Percentiles rank a stretch among this genome's conserved stretches.
Evolutionary conservation across 2,797 vertebrate species (phyloP).

Genomic region (Tapera naevia): DNA sequence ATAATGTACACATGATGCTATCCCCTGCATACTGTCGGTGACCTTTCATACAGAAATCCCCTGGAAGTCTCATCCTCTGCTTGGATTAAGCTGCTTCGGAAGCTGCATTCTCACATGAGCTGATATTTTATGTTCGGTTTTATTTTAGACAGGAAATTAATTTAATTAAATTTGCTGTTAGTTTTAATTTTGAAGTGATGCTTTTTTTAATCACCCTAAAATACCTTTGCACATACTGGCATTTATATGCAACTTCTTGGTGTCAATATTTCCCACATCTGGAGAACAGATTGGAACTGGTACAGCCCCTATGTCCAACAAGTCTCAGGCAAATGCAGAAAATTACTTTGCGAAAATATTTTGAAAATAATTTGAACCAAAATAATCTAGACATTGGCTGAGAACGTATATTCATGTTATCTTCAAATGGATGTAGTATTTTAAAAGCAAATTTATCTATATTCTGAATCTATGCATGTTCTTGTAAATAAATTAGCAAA

Average conservation of each 20-base stretch:
- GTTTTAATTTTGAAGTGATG: not conserved
- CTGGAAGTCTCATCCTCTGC: not conserved
- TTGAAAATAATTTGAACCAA: not conserved
- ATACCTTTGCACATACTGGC: not conserved
- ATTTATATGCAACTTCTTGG: not conserved
- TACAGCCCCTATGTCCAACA: not conserved
- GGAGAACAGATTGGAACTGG: not conserved
- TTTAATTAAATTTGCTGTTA: not conserved
- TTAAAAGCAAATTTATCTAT: not conserved
- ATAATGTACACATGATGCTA: not conserved
- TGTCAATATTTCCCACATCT: not conserved
- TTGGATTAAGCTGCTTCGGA: conserved; percentile 12
- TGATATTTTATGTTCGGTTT: not conserved
- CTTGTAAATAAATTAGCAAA: not conserved
- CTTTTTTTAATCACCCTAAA: not conserved
- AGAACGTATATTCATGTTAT: not conserved
- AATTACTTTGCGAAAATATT: not conserved
- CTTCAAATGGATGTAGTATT: not conserved
- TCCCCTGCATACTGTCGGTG: not conserved
- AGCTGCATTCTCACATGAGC: not conserved
- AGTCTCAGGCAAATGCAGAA: not conserved
- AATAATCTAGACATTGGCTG: not conserved
- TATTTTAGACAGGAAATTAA: conserved; percentile 10
- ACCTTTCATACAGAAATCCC: not conserved
- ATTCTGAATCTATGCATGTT: not conserved